These are phyloP conservation scores for Cyphomyrus discorhynchus DNA, from an alignment of 2,113 vertebrate species.

Conservation along the genomic window DNA sequence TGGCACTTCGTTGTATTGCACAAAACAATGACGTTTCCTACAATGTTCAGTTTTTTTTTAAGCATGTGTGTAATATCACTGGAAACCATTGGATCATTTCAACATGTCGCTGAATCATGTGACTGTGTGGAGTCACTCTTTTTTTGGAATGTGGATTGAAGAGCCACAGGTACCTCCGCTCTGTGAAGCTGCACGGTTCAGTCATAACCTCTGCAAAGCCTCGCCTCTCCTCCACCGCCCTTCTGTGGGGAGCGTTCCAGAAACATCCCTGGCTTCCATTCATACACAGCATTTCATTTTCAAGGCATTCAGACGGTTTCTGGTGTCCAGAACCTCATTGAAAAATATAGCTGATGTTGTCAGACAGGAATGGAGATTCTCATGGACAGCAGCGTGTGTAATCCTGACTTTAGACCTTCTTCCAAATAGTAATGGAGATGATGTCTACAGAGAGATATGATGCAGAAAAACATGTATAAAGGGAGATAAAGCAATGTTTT, in stretches of 20 bases:
- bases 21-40: background rate
- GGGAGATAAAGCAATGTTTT: background rate
- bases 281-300: background rate
- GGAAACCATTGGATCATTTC: background rate
- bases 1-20: background rate
- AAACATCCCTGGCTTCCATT: background rate
- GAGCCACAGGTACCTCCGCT: background rate
- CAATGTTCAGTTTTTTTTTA: background rate
- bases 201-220: background rate
- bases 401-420: background rate
- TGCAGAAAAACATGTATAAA: background rate
- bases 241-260: background rate
- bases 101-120: background rate
- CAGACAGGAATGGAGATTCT: background rate
- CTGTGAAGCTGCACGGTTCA: background rate
- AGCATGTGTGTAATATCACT: background rate
- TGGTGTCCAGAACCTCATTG: background rate
- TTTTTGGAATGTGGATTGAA: background rate
- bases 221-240: background rate
- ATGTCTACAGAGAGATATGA: background rate
- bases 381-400: background rate
- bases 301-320: background rate
- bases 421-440: background rate
- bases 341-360: background rate
- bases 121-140: background rate